Percentiles rank a stretch among this genome's conserved stretches.
phyloP scores from a whole-genome alignment of 2,888 invertebrate genomes.

The Lithophane socia region DNA sequence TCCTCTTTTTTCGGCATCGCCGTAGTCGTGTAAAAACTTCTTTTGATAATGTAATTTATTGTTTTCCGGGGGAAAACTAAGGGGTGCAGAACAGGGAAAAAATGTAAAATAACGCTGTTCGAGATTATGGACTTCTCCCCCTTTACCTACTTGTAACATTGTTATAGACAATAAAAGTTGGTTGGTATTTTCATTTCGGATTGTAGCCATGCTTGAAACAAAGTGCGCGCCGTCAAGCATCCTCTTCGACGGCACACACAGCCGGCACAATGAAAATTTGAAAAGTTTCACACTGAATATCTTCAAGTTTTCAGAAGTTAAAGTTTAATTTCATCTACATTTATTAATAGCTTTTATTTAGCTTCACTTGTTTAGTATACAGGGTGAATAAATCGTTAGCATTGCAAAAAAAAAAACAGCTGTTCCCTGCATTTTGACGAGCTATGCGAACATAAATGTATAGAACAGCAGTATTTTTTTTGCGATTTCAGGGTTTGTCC shows the following conservation, averaged over 20 bases:
- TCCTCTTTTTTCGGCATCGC: no score
- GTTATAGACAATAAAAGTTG: conserved; percentile 55
- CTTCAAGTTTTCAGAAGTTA: conserved; percentile 66
- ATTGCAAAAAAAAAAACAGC: no score
- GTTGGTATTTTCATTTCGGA: conserved; percentile 58
- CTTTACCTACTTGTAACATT: conserved; percentile 42
- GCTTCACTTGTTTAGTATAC: conserved; percentile 22
- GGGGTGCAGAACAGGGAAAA: conserved; percentile 22
- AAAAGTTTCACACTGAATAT: conserved; percentile 71
- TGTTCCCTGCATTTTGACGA: no score
- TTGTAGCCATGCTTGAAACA: conserved; percentile 47
- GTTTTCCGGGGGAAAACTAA: conserved; percentile 12
- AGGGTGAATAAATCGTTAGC: no score
- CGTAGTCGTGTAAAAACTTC: conserved; percentile 10
- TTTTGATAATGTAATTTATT: conserved; percentile 26
- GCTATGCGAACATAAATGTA: no score
- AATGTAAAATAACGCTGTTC: conserved; percentile 34
- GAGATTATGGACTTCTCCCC: conserved; percentile 41
- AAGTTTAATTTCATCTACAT: conserved; percentile 72
- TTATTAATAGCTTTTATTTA: conserved; percentile 57
- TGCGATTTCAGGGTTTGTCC: no score
- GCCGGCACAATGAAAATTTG: conserved; percentile 72
- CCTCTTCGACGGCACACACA: conserved; percentile 52
- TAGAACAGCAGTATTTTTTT: no score
- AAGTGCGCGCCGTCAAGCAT: conserved; percentile 42